Evolutionary conservation across 2,888 invertebrate species (phyloP).

Genomic region (Argyresthia albistria): DNA sequence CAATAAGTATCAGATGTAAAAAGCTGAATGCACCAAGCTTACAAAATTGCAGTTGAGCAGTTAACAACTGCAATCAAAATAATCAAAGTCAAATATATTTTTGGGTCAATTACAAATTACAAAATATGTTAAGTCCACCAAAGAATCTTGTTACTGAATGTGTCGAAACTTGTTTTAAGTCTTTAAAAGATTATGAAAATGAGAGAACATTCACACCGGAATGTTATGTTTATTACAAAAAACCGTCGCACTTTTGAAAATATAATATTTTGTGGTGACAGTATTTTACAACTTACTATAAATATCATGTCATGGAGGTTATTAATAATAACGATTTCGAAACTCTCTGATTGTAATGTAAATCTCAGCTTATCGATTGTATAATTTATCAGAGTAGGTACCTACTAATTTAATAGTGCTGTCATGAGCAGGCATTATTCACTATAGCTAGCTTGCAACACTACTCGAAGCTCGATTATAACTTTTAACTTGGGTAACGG

Average conservation of each 20-base stretch:
- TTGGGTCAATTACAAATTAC: background rate
- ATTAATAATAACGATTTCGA: background rate
- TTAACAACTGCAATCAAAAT: too few relatives aligned
- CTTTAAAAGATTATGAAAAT: conserved; percentile 14
- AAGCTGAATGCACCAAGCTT: too few relatives aligned
- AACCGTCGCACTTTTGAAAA: background rate
- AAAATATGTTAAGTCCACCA: background rate
- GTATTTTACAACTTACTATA: conserved; percentile 1
- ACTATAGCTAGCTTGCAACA: background rate
- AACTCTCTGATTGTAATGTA: background rate
- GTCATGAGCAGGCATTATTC: conserved; percentile 5
- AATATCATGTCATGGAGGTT: background rate
- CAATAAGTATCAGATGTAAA: too few relatives aligned
- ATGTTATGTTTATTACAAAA: conserved; percentile 15
- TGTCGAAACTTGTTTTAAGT: conserved; percentile 27
- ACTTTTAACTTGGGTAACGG: too few relatives aligned
- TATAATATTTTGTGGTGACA: background rate
- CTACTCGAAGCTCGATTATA: too few relatives aligned
- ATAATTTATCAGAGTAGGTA: too few relatives aligned
- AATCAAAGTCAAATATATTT: too few relatives aligned
- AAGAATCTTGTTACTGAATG: conserved; percentile 27
- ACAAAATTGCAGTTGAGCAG: too few relatives aligned
- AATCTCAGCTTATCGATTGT: background rate
- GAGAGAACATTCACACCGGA: conserved; percentile 23
- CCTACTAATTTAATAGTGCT: conserved; percentile 4